phyloP scores from a whole-genome alignment of 1,140 invertebrate species.

The Cyphomyrmex costatus region DNA sequence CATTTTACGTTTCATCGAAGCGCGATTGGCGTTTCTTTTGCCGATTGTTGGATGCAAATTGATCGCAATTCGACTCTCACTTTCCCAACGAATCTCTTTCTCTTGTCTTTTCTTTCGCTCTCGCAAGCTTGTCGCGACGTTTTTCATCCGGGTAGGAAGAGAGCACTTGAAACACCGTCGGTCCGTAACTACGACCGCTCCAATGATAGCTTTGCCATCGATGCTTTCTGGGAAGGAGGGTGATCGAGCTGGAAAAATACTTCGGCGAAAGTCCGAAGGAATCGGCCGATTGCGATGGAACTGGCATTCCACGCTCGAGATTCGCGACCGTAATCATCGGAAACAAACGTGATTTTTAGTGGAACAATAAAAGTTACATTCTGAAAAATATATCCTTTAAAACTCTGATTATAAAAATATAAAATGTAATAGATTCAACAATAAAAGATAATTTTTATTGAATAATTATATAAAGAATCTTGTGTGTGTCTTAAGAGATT shows the following conservation, averaged over 20 bases:
- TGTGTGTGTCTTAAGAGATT: neutral
- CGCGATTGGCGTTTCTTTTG: slow-evolving; percentile 51
- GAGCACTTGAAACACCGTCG: slow-evolving; percentile 44
- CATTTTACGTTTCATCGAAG: slow-evolving; percentile 67
- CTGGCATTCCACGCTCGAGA: slow-evolving; percentile 29
- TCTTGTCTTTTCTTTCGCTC: neutral
- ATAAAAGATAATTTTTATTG: neutral
- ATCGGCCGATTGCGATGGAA: neutral
- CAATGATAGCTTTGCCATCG: slow-evolving; percentile 45
- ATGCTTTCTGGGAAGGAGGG: slow-evolving; percentile 47
- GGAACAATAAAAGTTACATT: neutral
- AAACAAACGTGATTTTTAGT: slow-evolving; percentile 9
- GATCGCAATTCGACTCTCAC: slow-evolving; percentile 38
- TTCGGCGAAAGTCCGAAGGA: slow-evolving; percentile 43
- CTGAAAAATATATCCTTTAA: neutral
- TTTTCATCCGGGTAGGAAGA: slow-evolving; percentile 39
- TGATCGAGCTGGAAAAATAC: slow-evolving; percentile 52
- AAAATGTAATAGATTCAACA: neutral
- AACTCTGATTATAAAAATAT: neutral
- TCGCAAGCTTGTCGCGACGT: slow-evolving; percentile 47
- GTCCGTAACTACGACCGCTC: slow-evolving; percentile 38
- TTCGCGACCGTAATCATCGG: slow-evolving; percentile 6
- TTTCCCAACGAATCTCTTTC: slow-evolving; percentile 16
- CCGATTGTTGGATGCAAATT: slow-evolving; percentile 66
- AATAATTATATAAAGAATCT: neutral